Evolutionary conservation across 2,113 vertebrate species (phyloP).

Genomic region (Progne subis): DNA sequence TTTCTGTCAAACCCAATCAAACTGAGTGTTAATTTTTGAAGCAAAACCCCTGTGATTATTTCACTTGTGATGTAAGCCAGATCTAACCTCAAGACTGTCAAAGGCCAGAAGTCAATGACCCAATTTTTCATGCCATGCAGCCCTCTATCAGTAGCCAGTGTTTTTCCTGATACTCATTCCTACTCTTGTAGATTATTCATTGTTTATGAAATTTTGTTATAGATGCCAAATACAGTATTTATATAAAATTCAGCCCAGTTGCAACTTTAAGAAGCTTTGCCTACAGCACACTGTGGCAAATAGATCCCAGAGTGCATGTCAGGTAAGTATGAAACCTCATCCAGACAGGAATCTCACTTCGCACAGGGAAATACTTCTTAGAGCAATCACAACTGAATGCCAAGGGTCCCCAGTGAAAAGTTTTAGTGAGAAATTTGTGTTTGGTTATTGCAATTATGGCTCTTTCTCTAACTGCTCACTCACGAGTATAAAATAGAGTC

Average conservation of each 20-base stretch:
- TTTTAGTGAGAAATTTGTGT: background rate
- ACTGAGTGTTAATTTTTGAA: slow-evolving; percentile 81
- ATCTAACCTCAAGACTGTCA: slow-evolving; percentile 76
- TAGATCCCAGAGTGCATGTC: background rate
- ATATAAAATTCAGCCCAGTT: background rate
- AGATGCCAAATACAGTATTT: background rate
- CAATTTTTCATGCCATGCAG: slow-evolving; percentile 74
- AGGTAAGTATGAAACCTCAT: background rate
- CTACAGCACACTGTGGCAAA: background rate
- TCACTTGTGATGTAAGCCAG: slow-evolving; percentile 82
- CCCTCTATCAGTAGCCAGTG: slow-evolving; percentile 31
- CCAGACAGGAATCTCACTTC: background rate
- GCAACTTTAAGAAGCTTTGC: background rate
- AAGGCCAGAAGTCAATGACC: slow-evolving; percentile 84
- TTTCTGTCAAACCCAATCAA: slow-evolving; percentile 85
- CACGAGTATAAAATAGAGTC: background rate
- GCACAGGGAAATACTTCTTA: background rate
- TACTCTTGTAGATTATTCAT: background rate
- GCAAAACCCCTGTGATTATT: slow-evolving; percentile 82
- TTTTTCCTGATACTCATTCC: background rate
- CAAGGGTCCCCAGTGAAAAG: background rate
- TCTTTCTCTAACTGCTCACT: slow-evolving; percentile 19
- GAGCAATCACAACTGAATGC: background rate
- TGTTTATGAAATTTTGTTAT: background rate
- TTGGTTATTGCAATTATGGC: background rate